Evolutionary conservation across 92 coral and sea anemone species (phyloP).

Genomic region (Parazoanthus darwini): DNA sequence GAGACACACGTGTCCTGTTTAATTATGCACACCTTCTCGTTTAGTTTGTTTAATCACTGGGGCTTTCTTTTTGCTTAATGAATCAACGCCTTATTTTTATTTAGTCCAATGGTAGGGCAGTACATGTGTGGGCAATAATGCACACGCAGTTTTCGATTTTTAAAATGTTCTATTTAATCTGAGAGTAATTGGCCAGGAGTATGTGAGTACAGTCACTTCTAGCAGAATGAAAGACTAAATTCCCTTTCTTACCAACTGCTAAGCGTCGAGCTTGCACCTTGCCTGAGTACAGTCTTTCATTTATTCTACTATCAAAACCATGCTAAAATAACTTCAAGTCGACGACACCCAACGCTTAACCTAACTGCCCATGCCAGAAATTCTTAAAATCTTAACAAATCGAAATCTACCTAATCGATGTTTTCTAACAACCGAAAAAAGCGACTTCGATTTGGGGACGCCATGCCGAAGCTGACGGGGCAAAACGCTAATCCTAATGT

Average conservation of each 20-base stretch:
- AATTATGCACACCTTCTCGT: conserved; percentile 26
- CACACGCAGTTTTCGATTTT: not conserved
- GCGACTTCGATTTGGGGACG: not conserved
- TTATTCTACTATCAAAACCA: not conserved
- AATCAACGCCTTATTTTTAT: conserved; percentile 29
- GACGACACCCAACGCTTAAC: not conserved
- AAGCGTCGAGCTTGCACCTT: not conserved
- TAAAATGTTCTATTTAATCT: not conserved
- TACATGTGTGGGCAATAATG: not conserved
- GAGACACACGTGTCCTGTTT: conserved; percentile 23
- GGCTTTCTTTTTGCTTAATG: conserved; percentile 28
- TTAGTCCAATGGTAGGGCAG: conserved; percentile 6
- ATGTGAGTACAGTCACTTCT: no score
- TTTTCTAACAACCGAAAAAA: not conserved
- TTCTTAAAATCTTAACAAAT: not conserved
- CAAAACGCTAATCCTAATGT: not conserved
- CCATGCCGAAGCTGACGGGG: not conserved
- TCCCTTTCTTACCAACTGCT: not conserved
- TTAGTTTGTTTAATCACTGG: conserved; percentile 9
- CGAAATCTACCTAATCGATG: not conserved
- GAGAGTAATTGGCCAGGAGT: not conserved
- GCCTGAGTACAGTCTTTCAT: not conserved
- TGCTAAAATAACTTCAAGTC: not conserved
- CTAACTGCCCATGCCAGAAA: not conserved
- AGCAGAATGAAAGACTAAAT: no score